These are phyloP conservation scores for Sesia apiformis DNA, from an alignment of 2,888 invertebrate genomes.

Conservation along the genomic window DNA sequence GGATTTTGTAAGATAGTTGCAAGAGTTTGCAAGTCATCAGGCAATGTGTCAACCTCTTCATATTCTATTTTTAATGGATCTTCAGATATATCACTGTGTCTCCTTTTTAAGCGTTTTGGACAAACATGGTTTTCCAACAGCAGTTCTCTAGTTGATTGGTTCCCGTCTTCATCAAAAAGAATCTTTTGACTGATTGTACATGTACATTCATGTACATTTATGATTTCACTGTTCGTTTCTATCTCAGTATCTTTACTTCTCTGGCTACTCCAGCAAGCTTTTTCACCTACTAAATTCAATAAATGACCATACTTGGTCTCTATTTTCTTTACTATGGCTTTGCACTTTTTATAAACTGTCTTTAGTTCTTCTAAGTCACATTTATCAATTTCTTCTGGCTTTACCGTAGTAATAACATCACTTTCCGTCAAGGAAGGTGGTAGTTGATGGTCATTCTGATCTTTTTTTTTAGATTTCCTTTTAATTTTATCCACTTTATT, in stretches of 20 bases:
- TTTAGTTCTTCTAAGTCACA: slow-evolving; percentile 46
- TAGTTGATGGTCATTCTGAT: background rate
- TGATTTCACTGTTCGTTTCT: slow-evolving; percentile 8
- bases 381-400: slow-evolving; percentile 18
- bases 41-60: slow-evolving; percentile 22
- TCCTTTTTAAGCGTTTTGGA: slow-evolving; percentile 21
- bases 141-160: slow-evolving; percentile 24
- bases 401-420: background rate
- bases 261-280: slow-evolving; percentile 9
- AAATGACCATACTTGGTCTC: slow-evolving; percentile 58
- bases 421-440: slow-evolving; percentile 1
- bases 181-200: slow-evolving; percentile 47
- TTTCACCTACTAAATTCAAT: slow-evolving; percentile 22
- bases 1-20: slow-evolving; percentile 31
- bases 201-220: slow-evolving; percentile 23
- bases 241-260: slow-evolving; percentile 5
- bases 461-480: background rate
- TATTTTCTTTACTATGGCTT: slow-evolving; percentile 44
- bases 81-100: slow-evolving; percentile 4
- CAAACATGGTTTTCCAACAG: slow-evolving; percentile 38
- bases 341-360: slow-evolving; percentile 46
- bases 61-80: slow-evolving; percentile 37
- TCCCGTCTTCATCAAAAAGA: slow-evolving; percentile 54
- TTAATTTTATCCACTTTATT: too few species aligned
- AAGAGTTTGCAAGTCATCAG: slow-evolving; percentile 35